These are phyloP conservation scores for Nephotettix cincticeps DNA, from an alignment of 1,140 invertebrate species.

Conservation along the genomic window DNA sequence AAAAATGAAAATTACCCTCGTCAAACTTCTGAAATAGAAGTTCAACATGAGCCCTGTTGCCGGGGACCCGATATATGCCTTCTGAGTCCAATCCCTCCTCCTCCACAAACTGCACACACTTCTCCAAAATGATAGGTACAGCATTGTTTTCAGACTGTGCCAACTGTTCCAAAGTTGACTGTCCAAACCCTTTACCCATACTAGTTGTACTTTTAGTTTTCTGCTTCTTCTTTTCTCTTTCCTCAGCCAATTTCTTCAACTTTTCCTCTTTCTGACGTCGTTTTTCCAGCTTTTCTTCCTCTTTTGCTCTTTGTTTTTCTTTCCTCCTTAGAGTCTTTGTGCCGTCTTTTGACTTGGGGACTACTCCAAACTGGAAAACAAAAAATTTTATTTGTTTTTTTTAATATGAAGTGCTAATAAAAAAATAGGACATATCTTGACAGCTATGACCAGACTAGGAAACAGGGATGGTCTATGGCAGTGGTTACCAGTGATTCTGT, in stretches of 20 bases:
- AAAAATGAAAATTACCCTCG: constrained; percentile 70
- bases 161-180: constrained; percentile 59
- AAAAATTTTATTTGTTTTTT: no score
- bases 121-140: constrained; percentile 90
- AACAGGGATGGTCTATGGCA: no score
- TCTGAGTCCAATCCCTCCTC: constrained; percentile 92
- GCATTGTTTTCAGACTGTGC: constrained; percentile 77
- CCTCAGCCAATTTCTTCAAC: constrained; percentile 65
- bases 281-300: constrained; percentile 76
- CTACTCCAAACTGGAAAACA: constrained; percentile 55
- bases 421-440: no score
- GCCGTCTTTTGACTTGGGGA: constrained; percentile 61
- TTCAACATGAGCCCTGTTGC: constrained; percentile 93
- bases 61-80: constrained; percentile 93
- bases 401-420: no score
- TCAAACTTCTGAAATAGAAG: constrained; percentile 88
- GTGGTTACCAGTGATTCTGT: no score
- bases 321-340: constrained; percentile 65
- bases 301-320: constrained; percentile 73
- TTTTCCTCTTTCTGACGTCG: constrained; percentile 71
- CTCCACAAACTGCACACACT: constrained; percentile 93
- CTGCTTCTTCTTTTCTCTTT: constrained; percentile 73
- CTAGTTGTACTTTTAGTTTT: constrained; percentile 56
- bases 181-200: constrained; percentile 49
- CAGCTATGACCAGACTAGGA: no score